phyloP scores from a whole-genome alignment of 1,140 invertebrate genomes.

The Meloidogyne hapla region DNA sequence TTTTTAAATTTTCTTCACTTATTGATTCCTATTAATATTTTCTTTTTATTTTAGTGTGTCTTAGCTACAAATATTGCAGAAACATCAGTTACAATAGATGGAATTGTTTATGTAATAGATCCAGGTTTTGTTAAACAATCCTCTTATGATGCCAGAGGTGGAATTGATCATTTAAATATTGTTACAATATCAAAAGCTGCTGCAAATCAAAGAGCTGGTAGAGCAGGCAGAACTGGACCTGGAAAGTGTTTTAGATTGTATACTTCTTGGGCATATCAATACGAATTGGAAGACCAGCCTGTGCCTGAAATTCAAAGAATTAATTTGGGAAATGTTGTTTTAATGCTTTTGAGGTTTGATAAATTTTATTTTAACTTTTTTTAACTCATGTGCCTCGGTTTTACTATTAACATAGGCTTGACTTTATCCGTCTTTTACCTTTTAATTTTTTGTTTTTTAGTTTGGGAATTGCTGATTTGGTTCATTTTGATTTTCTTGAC shows the following conservation, averaged over 20 bases:
- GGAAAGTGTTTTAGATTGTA: conserved; percentile 98
- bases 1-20: no score
- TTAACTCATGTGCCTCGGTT: neutral
- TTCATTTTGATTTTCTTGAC: conserved; percentile 98
- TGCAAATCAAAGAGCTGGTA: conserved; percentile 86
- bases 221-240: conserved; percentile 79
- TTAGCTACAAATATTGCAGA: conserved; percentile 94
- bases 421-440: no score
- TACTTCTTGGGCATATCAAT: conserved; percentile 92
- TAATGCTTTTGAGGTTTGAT: conserved; percentile 92
- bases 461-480: conserved; percentile 91
- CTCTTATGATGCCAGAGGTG: conserved; percentile 94
- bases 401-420: no score
- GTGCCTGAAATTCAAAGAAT: conserved; percentile 96
- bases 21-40: no score
- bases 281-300: conserved; percentile 95
- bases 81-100: conserved; percentile 97
- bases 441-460: conserved; percentile 67
- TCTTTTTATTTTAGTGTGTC: conserved; percentile 71
- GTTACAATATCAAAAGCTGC: conserved; percentile 96
- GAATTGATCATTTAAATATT: conserved; percentile 96
- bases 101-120: conserved; percentile 98
- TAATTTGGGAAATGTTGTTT: conserved; percentile 93
- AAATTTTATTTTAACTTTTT: conserved; percentile 81
- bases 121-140: conserved; percentile 97